Conservation (phyloP, 2,797 vertebrate genomes). For the Sciaenops ocellatus region DNA sequence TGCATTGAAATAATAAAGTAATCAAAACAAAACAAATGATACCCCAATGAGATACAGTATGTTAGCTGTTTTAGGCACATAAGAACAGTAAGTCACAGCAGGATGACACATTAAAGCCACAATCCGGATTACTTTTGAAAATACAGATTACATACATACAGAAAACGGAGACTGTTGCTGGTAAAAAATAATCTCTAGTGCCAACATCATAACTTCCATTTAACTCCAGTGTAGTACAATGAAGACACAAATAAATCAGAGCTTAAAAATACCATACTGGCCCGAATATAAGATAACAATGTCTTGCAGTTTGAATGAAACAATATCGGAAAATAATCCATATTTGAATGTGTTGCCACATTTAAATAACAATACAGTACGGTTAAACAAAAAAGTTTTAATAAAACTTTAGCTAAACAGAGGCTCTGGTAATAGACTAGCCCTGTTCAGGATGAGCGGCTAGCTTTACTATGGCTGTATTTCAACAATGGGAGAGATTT, state of each 20-base stretch:
- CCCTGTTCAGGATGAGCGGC: neutral
- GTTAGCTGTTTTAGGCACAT: conserved; percentile 74
- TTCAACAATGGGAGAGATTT: neutral
- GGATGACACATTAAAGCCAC: conserved; percentile 67
- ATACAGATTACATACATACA: conserved; percentile 19
- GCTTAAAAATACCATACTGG: conserved; percentile 26
- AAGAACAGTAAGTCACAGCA: conserved; percentile 72
- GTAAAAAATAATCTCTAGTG: conserved; percentile 39
- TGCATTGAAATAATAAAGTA: conserved; percentile 38
- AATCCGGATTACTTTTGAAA: conserved; percentile 51
- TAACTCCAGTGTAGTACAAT: conserved; percentile 25
- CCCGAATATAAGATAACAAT: conserved; percentile 19
- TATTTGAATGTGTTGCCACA: neutral
- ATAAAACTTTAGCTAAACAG: neutral
- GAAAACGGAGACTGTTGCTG: neutral
- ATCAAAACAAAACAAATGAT: conserved; percentile 36
- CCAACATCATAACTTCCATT: conserved; percentile 6
- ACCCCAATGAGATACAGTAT: conserved; percentile 42
- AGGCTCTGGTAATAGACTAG: neutral
- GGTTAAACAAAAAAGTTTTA: neutral
- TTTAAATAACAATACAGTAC: neutral
- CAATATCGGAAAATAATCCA: neutral
- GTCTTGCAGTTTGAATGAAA: conserved; percentile 6
- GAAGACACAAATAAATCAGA: neutral
- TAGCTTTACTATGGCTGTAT: neutral